These are phyloP conservation scores for Pseudochirops cupreus DNA, from an alignment of 2,797 vertebrate species.

Conservation along the genomic window DNA sequence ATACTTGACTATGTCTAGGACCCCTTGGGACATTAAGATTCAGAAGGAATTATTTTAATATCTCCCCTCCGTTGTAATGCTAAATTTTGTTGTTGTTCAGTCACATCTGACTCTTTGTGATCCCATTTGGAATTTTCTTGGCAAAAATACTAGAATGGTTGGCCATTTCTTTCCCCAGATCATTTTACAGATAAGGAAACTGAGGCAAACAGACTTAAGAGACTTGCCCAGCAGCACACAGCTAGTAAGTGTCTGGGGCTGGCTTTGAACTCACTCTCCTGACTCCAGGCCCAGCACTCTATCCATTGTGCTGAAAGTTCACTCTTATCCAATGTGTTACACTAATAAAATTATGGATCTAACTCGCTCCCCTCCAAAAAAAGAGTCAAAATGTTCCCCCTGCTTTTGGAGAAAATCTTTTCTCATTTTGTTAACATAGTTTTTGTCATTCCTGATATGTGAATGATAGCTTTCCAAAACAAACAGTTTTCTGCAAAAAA, in stretches of 20 bases:
- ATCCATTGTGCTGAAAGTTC: not conserved
- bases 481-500: not conserved
- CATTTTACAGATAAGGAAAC: not conserved
- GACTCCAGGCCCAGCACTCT: not conserved
- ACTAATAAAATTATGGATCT: not conserved
- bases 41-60: not conserved
- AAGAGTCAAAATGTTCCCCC: not conserved
- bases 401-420: constrained; percentile 19
- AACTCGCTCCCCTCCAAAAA: not conserved
- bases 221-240: not conserved
- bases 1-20: no score
- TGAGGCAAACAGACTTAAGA: not conserved
- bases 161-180: not conserved
- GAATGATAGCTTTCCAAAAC: not conserved
- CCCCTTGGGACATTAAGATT: not conserved
- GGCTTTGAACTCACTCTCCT: not conserved
- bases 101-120: not conserved
- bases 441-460: constrained; percentile 10
- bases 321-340: not conserved
- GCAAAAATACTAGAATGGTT: not conserved
- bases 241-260: not conserved
- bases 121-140: not conserved
- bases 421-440: not conserved
- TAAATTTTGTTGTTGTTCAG: not conserved
- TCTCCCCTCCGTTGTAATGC: not conserved